These are phyloP conservation scores for Microplitis manilae DNA, from an alignment of 2,888 invertebrate species.

Conservation along the genomic window DNA sequence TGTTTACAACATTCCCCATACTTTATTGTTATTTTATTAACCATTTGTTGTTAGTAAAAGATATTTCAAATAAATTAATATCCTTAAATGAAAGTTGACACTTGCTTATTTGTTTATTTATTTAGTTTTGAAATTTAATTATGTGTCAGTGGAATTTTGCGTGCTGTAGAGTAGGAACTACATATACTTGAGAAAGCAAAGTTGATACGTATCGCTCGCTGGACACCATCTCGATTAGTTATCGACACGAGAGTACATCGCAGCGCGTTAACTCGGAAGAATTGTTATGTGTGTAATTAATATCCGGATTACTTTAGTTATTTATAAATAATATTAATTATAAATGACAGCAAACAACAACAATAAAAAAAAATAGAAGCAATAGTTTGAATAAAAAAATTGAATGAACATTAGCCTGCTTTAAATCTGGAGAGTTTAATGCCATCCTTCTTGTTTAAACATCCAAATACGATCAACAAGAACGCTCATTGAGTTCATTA, in stretches of 20 bases:
- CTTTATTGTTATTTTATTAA: constrained; percentile 26
- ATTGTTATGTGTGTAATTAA: constrained; percentile 24
- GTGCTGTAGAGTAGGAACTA: background rate
- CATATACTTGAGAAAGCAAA: constrained; percentile 37
- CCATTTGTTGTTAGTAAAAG: background rate
- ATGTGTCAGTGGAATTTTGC: background rate
- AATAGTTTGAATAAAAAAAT: background rate
- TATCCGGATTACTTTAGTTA: background rate
- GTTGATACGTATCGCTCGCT: constrained; percentile 37
- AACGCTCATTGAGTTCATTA: background rate
- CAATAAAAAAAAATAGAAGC: too few species aligned
- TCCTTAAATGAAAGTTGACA: background rate
- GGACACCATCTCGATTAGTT: constrained; percentile 42
- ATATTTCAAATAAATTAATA: constrained; percentile 14
- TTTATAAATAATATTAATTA: background rate
- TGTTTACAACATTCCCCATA: constrained; percentile 19
- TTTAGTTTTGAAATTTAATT: background rate
- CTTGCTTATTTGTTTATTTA: background rate
- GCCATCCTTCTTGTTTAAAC: background rate
- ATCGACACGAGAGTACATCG: constrained; percentile 37
- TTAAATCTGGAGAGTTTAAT: background rate
- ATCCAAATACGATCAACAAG: background rate
- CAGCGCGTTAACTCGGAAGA: background rate
- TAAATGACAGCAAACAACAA: background rate
- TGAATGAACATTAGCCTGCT: background rate